Evolutionary conservation across 2,797 vertebrate species (phyloP), one percentile per base, ranked within the genome.

Genomic region (Coilia nasus): DNA sequence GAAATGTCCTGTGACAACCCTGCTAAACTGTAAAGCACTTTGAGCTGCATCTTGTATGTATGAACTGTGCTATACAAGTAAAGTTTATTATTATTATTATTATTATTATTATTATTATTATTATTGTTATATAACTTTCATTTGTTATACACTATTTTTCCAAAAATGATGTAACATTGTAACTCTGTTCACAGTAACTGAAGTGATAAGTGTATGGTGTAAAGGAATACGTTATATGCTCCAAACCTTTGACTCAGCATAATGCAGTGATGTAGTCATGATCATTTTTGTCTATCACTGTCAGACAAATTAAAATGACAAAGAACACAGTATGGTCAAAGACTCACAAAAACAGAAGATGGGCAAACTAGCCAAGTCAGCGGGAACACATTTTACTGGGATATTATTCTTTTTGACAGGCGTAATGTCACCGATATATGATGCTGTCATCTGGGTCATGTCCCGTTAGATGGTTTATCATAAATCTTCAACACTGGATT

Each of bases 341-440:
- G 64, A 31, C 12, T 15, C 25, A 31, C 25, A 71, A 71, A 31
- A 71, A 31, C 64, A 71, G 28, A 25, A 71, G 25, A 71, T 71
- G 64, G 64, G 25, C 64, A 35, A 31, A 25, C 25, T 71, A 28
- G 64, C 31, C 64, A 31, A 41, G 25, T 71, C 64, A 71, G 11
- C 17, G 5, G 28, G 64, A 71, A 71, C 5, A 71, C 62, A 71
- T 71, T 71, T 71, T 31, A 31, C 31, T 6, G 41, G 25, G 17
- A 62, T 25, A 71, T 71, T 12, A 71, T 71, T 71, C 64, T 71
- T 71, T 71, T 17, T n/a, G 64, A 71, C 64, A 71, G 25, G 25
- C 25, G 7, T 71, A 28, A 71, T 71, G 64, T 71, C 64, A 35
- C 64, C 31, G 64, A 71, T 71, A 71, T 71, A 71, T 71, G 64